Evolutionary conservation across 2,888 invertebrate species (phyloP).

Genomic region (Drosophila emarginata): DNA sequence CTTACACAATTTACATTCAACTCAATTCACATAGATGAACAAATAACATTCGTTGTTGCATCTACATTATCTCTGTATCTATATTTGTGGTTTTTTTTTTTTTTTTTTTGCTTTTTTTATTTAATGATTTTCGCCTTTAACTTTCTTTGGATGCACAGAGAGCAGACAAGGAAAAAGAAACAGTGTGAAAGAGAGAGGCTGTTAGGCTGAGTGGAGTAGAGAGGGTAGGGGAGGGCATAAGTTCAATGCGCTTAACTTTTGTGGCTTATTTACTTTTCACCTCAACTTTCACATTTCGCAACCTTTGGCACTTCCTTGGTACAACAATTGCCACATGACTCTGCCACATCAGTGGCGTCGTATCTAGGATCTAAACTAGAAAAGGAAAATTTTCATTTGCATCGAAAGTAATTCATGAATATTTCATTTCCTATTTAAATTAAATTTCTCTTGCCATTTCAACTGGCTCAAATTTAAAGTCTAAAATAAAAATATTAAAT

Average conservation of each 20-base stretch:
- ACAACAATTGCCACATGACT: conserved; percentile 6
- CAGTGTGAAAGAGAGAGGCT: no score
- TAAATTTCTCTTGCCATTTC: no score
- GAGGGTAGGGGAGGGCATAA: conserved; percentile 28
- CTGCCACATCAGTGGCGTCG: not conserved
- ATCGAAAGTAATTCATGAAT: no score
- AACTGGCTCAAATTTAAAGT: no score
- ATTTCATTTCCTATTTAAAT: no score
- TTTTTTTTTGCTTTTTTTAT: no score
- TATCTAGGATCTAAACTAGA: conserved; percentile 14
- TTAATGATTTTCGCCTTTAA: conserved; percentile 59
- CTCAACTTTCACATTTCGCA: conserved; percentile 66
- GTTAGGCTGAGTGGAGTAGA: not conserved
- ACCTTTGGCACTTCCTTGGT: conserved; percentile 68
- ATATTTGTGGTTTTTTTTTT: conserved; percentile 27
- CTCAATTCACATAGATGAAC: not conserved
- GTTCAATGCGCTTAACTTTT: conserved; percentile 69
- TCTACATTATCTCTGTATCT: conserved; percentile 30
- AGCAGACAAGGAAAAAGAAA: not conserved
- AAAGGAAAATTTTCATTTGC: no score
- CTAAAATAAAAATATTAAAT: no score
- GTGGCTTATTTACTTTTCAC: conserved; percentile 49
- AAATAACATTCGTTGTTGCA: conserved; percentile 5
- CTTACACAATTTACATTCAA: conserved; percentile 6
- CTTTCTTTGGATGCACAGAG: conserved; percentile 56